Percentiles rank a stretch among this genome's conserved stretches.
phyloP scores from a whole-genome alignment of 2,888 invertebrate species.

The Machimus rusticus region DNA sequence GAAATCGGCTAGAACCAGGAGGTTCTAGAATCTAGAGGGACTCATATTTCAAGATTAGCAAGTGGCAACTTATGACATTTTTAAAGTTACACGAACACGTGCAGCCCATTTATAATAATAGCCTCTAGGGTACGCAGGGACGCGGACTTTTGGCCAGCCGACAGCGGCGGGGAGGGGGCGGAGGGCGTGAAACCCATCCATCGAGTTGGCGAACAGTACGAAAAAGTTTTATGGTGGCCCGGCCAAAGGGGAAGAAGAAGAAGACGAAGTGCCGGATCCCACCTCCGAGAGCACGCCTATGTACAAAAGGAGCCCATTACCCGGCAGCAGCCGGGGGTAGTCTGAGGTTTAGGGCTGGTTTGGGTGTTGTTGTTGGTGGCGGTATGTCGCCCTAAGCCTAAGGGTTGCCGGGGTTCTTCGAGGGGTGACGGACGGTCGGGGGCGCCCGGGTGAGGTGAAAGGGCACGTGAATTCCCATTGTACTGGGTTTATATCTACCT shows the following conservation, averaged over 20 bases:
- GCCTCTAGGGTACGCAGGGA: background rate
- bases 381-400: background rate
- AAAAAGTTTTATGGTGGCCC: constrained; percentile 10
- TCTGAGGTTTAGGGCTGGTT: constrained; percentile 4
- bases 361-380: background rate
- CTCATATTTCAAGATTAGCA: constrained; percentile 35
- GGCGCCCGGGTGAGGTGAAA: background rate
- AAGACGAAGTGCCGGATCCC: background rate
- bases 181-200: background rate
- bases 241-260: constrained; percentile 1
- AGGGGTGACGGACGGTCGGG: background rate
- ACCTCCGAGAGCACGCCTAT: background rate
- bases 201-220: background rate
- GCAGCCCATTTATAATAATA: constrained; percentile 37
- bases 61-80: constrained; percentile 39
- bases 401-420: background rate
- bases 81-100: constrained; percentile 30
- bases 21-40: background rate
- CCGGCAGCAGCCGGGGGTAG: background rate
- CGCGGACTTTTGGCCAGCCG: background rate
- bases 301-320: constrained; percentile 11
- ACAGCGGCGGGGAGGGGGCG: background rate
- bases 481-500: constrained; percentile 14
- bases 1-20: background rate
- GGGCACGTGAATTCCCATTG: constrained; percentile 2